These are phyloP conservation scores for Morone chrysops DNA, from an alignment of 2,113 vertebrate genomes.

Conservation along the genomic window DNA sequence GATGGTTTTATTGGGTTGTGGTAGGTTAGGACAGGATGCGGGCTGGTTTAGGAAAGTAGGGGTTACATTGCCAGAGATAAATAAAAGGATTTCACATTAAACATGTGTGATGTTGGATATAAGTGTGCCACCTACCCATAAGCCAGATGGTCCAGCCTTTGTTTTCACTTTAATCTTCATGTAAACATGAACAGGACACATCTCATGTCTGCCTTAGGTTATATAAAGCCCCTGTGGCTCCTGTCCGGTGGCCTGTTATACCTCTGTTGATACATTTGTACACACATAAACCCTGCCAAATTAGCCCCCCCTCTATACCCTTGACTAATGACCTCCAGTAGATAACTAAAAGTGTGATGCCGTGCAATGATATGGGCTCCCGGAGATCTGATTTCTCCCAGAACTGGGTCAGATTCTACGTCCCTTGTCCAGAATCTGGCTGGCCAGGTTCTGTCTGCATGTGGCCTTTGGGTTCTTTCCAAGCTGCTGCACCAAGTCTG, in stretches of 20 bases:
- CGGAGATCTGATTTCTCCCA: neutral
- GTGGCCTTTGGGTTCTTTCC: slow-evolving; percentile 31
- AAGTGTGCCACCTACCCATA: neutral
- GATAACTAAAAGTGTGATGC: neutral
- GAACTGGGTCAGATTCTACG: slow-evolving; percentile 48
- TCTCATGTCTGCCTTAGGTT: neutral
- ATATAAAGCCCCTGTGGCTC: slow-evolving; percentile 16
- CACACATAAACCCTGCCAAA: slow-evolving; percentile 15
- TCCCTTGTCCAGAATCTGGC: slow-evolving; percentile 19
- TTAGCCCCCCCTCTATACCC: neutral
- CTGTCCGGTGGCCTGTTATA: neutral
- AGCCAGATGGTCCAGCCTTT: neutral
- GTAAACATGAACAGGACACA: slow-evolving; percentile 11
- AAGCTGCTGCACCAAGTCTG: neutral
- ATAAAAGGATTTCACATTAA: neutral
- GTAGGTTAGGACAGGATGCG: neutral
- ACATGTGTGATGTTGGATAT: slow-evolving; percentile 7
- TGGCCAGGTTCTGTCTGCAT: slow-evolving; percentile 36
- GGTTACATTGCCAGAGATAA: neutral
- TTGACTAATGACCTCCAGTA: slow-evolving; percentile 16
- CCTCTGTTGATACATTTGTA: slow-evolving; percentile 19
- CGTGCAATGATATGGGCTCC: slow-evolving; percentile 4
- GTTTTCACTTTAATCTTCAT: neutral
- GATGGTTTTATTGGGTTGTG: slow-evolving; percentile 8
- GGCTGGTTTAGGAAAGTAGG: neutral